Evolutionary conservation across 2,113 vertebrate species (phyloP).

Genomic region (Bucco capensis): DNA sequence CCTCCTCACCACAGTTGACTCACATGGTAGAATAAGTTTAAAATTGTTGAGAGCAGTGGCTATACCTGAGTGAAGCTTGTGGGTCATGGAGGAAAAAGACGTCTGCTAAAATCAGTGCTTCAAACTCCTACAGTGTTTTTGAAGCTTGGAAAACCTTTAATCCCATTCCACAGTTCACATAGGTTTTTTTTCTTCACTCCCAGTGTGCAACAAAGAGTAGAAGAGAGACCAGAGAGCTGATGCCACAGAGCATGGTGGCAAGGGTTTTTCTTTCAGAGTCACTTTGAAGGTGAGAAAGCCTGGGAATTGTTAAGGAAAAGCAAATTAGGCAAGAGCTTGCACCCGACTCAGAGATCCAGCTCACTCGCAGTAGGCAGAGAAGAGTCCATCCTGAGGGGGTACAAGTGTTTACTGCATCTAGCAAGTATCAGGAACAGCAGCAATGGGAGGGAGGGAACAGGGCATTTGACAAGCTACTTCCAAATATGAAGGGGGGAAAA

Average conservation of each 20-base stretch:
- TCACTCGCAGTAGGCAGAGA: not conserved
- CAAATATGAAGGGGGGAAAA: slow-evolving; percentile 46
- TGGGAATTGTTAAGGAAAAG: not conserved
- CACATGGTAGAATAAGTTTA: not conserved
- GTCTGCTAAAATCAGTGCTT: not conserved
- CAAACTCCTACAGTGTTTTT: not conserved
- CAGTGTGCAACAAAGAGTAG: not conserved
- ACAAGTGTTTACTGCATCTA: not conserved
- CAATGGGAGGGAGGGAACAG: not conserved
- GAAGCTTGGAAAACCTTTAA: not conserved
- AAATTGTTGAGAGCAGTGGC: not conserved
- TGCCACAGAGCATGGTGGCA: not conserved
- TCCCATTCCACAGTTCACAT: not conserved
- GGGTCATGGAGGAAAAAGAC: not conserved
- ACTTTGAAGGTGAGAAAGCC: not conserved
- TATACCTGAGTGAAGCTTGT: not conserved
- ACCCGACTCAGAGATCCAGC: not conserved
- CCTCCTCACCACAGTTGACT: rapidly evolving
- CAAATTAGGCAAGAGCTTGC: not conserved
- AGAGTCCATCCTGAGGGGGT: not conserved
- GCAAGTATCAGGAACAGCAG: not conserved
- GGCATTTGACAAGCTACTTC: slow-evolving; percentile 21
- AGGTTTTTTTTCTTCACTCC: not conserved
- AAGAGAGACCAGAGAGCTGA: not conserved
- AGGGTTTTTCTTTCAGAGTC: not conserved